Evolutionary conservation across 23 tunicate genomes (phyloP).

Genomic region (Ciona savignyi): DNA sequence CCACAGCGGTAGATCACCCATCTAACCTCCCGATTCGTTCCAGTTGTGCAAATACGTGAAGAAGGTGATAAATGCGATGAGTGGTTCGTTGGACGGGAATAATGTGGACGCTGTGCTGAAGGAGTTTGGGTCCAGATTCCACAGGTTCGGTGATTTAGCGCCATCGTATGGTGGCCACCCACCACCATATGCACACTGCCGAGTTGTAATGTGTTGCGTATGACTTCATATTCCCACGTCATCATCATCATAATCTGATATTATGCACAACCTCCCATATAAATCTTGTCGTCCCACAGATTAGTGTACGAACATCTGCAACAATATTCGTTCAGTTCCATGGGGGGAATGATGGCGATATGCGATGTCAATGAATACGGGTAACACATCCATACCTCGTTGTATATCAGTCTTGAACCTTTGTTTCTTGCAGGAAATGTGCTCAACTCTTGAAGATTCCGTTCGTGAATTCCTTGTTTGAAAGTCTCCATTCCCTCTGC

Average conservation of each 20-base stretch:
- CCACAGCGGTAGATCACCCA: not conserved
- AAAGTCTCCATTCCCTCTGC: constrained; percentile 85
- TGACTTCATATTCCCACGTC: too few relatives aligned
- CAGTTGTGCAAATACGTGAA: constrained; percentile 69
- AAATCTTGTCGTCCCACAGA: too few relatives aligned
- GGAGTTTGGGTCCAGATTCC: constrained; percentile 69
- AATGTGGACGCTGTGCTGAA: constrained; percentile 77
- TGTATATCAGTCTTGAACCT: not conserved
- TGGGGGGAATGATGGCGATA: constrained; percentile 97
- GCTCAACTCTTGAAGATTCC: constrained; percentile 43
- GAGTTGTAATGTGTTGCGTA: too few relatives aligned
- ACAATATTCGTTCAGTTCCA: constrained; percentile 62
- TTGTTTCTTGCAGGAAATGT: constrained; percentile 33
- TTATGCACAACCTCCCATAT: too few relatives aligned
- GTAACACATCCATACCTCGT: constrained; percentile 6
- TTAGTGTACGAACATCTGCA: constrained; percentile 90
- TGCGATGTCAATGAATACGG: constrained; percentile 88
- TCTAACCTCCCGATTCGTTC: too few relatives aligned
- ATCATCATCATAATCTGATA: too few relatives aligned
- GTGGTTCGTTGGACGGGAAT: constrained; percentile 72
- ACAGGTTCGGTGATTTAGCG: constrained; percentile 35
- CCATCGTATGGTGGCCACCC: too few relatives aligned
- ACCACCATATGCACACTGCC: too few relatives aligned
- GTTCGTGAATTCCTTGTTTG: constrained; percentile 57
- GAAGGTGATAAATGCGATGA: constrained; percentile 37